Evolutionary conservation across 92 coral and sea anemone species (phyloP).

Genomic region (Heliopora coerulea): DNA sequence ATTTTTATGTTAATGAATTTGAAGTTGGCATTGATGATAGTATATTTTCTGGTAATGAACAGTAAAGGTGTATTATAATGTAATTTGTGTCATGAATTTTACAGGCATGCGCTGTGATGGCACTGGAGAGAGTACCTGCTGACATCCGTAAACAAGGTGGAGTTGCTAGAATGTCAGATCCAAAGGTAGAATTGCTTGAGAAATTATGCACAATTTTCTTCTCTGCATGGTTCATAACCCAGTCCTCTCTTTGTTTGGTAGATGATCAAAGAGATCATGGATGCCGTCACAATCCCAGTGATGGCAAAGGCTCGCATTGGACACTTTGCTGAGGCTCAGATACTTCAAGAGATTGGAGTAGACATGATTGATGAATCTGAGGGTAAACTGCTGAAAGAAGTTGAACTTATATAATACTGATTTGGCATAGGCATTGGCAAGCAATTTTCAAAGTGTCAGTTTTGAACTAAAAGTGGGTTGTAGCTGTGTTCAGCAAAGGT

Average conservation of each 20-base stretch:
- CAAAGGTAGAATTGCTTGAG: slow-evolving; percentile 62
- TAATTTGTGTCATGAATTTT: not conserved
- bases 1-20: too few relatives aligned
- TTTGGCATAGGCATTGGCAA: too few relatives aligned
- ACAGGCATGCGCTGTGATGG: slow-evolving; percentile 99
- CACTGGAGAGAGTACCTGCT: slow-evolving; percentile 95
- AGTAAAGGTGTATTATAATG: not conserved
- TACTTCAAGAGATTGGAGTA: slow-evolving; percentile 85
- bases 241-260: slow-evolving; percentile 10
- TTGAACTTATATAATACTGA: too few relatives aligned
- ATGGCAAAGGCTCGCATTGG: slow-evolving; percentile 99
- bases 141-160: slow-evolving; percentile 96
- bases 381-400: too few relatives aligned
- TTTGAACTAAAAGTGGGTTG: too few relatives aligned
- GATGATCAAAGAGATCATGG: slow-evolving; percentile 92
- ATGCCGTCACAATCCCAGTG: slow-evolving; percentile 93
- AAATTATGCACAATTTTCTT: not conserved
- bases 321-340: slow-evolving; percentile 98
- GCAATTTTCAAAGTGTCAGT: too few relatives aligned
- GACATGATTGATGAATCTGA: slow-evolving; percentile 99
- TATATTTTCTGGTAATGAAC: too few relatives aligned
- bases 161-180: slow-evolving; percentile 96
- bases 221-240: not conserved
- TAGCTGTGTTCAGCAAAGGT: too few relatives aligned
- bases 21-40: too few relatives aligned